These are phyloP conservation scores for Oceanites oceanicus DNA, from an alignment of 2,113 vertebrate genomes.

Conservation along the genomic window DNA sequence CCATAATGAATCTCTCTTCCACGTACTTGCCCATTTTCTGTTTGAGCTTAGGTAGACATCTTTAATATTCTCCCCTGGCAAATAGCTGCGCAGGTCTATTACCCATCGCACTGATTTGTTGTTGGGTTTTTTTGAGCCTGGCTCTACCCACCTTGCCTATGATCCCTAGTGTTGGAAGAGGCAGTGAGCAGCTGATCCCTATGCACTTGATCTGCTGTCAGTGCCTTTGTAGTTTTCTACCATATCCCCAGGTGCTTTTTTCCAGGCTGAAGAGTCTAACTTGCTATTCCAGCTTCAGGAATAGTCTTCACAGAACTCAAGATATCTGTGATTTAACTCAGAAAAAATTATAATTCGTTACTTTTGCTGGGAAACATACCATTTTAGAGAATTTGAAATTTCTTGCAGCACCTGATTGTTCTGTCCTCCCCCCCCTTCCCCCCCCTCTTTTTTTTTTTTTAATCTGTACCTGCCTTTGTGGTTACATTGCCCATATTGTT, in stretches of 20 bases:
- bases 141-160: not conserved
- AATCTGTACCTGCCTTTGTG: not conserved
- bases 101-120: not conserved
- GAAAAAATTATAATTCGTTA: not conserved
- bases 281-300: not conserved
- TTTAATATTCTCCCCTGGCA: not conserved
- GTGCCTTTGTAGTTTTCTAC: not conserved
- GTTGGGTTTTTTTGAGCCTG: not conserved
- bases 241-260: not conserved
- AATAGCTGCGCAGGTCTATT: not conserved
- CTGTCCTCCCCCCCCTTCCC: accelerated
- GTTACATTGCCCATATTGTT: not conserved
- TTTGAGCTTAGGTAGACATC: not conserved
- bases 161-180: not conserved
- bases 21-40: not conserved
- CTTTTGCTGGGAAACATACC: not conserved
- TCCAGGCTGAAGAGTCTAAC: not conserved
- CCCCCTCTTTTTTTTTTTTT: not conserved
- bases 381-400: not conserved
- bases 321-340: not conserved
- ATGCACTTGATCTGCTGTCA: accelerated
- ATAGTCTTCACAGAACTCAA: not conserved
- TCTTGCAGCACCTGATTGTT: not conserved
- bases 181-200: not conserved
- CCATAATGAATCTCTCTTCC: not conserved